Evolutionary conservation across 2,113 vertebrate genomes (phyloP).

Genomic region (Rhabdornis inornatus): DNA sequence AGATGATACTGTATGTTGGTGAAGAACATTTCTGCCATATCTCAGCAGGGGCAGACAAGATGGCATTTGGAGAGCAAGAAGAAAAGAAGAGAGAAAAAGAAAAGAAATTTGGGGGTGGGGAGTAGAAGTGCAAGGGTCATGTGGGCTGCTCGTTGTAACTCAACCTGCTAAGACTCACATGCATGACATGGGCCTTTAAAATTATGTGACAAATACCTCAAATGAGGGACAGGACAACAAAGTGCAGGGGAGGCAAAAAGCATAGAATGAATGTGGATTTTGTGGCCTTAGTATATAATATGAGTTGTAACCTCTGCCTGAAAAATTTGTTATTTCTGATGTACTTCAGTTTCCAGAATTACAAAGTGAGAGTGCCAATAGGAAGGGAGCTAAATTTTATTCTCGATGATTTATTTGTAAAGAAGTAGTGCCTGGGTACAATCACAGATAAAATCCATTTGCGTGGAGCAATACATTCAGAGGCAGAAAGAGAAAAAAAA

Average conservation of each 20-base stretch:
- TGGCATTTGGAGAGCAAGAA: slow-evolving; percentile 38
- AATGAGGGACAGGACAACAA: background rate
- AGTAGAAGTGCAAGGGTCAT: background rate
- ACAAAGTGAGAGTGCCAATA: slow-evolving; percentile 40
- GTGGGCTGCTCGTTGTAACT: background rate
- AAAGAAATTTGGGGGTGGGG: slow-evolving; percentile 11
- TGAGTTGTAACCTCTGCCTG: background rate
- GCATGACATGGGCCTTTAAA: background rate
- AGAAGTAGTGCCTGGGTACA: background rate
- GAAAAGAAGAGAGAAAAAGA: slow-evolving; percentile 14
- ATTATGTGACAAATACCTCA: background rate
- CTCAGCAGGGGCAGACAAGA: slow-evolving; percentile 26
- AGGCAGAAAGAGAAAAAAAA: background rate
- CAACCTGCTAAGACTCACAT: background rate
- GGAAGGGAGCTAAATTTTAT: slow-evolving; percentile 45
- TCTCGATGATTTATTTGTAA: background rate
- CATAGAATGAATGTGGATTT: background rate
- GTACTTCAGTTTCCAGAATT: slow-evolving; percentile 6
- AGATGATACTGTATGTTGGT: slow-evolving; percentile 47
- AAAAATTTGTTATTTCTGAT: background rate
- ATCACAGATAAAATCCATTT: background rate
- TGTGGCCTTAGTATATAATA: background rate
- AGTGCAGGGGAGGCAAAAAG: background rate
- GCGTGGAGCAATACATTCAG: background rate
- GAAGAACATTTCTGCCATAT: slow-evolving; percentile 29